Evolutionary conservation across 2,888 invertebrate species (phyloP).

Genomic region (Strigamia transsilvanica): DNA sequence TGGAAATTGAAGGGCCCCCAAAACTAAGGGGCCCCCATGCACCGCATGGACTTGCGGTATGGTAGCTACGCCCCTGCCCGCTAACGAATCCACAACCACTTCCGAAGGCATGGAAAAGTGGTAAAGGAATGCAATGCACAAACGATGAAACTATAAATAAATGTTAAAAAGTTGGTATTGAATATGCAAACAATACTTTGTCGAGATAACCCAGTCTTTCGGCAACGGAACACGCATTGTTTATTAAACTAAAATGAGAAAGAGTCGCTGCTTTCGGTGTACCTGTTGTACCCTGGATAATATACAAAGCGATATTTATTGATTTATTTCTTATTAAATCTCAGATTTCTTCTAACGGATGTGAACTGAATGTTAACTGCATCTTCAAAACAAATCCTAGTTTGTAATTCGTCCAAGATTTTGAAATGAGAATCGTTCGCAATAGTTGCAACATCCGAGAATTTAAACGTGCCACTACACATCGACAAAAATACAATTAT

Average conservation of each 20-base stretch:
- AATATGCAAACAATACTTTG: not conserved
- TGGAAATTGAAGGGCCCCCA: too few relatives aligned
- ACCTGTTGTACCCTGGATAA: constrained; percentile 76
- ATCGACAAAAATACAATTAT: constrained; percentile 64
- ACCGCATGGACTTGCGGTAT: too few relatives aligned
- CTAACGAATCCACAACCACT: constrained; percentile 72
- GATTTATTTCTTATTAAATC: not conserved
- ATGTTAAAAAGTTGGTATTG: not conserved
- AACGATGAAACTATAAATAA: not conserved
- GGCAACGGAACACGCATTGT: constrained; percentile 71
- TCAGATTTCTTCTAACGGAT: constrained; percentile 65
- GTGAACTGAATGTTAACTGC: constrained; percentile 83
- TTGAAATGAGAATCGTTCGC: constrained; percentile 37
- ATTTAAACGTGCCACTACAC: not conserved
- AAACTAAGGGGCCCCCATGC: too few relatives aligned
- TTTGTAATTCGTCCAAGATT: constrained; percentile 66
- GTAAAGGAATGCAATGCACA: constrained; percentile 71
- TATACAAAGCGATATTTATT: not conserved
- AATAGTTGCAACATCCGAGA: not conserved
- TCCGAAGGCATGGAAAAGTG: constrained; percentile 85
- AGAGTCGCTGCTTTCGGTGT: constrained; percentile 78
- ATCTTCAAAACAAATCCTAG: constrained; percentile 72
- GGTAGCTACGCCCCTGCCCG: too few relatives aligned
- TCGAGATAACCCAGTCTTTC: constrained; percentile 55
- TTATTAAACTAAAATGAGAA: constrained; percentile 77